Evolutionary conservation across 2,113 vertebrate species (phyloP), one percentile per base, ranked within the genome.

Genomic region (Callionymus lyra): DNA sequence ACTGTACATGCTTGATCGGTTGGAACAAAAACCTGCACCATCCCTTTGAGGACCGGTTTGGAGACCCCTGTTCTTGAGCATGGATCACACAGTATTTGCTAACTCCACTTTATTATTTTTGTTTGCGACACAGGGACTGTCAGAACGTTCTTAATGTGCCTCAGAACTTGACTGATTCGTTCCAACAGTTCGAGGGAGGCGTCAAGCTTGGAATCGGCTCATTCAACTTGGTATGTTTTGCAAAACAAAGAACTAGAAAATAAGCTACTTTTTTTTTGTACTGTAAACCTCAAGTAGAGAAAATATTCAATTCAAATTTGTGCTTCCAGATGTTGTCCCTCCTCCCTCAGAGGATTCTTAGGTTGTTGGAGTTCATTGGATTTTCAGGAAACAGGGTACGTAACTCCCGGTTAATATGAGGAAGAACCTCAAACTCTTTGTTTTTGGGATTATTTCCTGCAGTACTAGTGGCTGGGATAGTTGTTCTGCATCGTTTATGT

Each of bases 321-420:
- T 27, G 21, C 8, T 27, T 8, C 21, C 70, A 98, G 93, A 96
- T 98, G 94, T 72, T 97, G 82, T 98, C 94, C 1, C 88, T 98
- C 48, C 84, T 97, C 48, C 93, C 94, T 56, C 90, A 88, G 72
- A 88, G 90, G 70, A 86, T 98, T 50, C 81, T 97, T 2, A 82
- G 92, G 66, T 79, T 98, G 72, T 34, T 98, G 68, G 93, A 98
- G 79, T 92, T 97, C 53, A 97, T 97, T 50, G 94, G 94, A 50
- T 98, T 98, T 86, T 97, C 94, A 70, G 93, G 94, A 65, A 96
- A 97, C 74, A 87, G 93, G 84, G 94, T 93, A 58, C 65, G 79
- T 55, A 6, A n/a, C n/a, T n/a, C 1, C 1, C 13, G 9, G 12
- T 1, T 12, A 12, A 27, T 27, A 8, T 27, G 21, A 35, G n/a